Conservation (phyloP, 2,113 vertebrate genomes). For the Heliornis fulica region DNA sequence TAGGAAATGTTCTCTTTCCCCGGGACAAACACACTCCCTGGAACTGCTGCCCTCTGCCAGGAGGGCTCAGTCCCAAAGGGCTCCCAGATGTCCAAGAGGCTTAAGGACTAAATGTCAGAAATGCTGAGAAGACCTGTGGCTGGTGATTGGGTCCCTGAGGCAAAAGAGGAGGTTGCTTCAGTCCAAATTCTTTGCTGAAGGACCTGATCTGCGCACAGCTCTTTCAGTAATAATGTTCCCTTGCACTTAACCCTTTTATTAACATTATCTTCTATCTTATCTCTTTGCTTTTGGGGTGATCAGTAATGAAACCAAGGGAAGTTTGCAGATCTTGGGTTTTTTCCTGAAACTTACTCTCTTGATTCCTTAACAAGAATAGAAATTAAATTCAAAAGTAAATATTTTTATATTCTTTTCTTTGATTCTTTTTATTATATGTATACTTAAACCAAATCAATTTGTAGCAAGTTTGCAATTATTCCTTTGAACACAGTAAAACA, state of each 20-base stretch:
- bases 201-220: not conserved
- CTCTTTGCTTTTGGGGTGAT: not conserved
- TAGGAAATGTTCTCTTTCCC: not conserved
- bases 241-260: not conserved
- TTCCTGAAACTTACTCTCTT: not conserved
- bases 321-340: not conserved
- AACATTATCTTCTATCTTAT: not conserved
- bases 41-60: not conserved
- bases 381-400: not conserved
- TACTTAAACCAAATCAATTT: not conserved
- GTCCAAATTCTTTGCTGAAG: not conserved
- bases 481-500: not conserved
- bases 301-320: not conserved
- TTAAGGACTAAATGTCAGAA: slow-evolving; percentile 19
- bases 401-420: not conserved
- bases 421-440: not conserved
- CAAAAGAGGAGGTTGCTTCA: not conserved
- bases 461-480: not conserved
- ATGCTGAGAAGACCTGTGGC: not conserved
- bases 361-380: not conserved
- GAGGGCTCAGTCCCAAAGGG: not conserved
- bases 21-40: not conserved
- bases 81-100: not conserved
- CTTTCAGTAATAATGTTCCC: not conserved
- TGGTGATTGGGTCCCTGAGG: not conserved